These are phyloP conservation scores for Intellagama lesueurii DNA, from an alignment of 2,797 vertebrate species.

Conservation along the genomic window DNA sequence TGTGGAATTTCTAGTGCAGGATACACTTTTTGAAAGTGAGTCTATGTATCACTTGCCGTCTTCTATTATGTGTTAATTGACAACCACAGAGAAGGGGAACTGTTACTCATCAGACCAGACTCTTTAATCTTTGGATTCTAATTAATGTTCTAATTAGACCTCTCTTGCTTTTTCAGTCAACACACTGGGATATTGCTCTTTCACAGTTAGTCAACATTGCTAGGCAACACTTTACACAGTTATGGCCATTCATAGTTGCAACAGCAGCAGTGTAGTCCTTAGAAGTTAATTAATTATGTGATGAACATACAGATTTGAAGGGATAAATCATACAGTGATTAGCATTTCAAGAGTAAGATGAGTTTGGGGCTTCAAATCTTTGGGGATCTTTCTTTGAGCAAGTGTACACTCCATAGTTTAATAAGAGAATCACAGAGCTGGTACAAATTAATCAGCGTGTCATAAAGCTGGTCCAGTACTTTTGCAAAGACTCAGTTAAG, in stretches of 20 bases:
- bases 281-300: not conserved
- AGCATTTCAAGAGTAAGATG: not conserved
- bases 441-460: no score
- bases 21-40: not conserved
- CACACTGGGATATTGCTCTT: conserved; percentile 12
- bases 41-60: not conserved
- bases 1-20: not conserved
- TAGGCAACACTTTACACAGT: conserved; percentile 13
- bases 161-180: conserved; percentile 11
- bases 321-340: not conserved
- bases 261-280: not conserved
- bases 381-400: not conserved
- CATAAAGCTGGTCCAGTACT: no score
- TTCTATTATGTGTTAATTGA: not conserved
- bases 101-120: conserved; percentile 12
- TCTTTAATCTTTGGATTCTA: conserved; percentile 25
- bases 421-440: not conserved
- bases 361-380: not conserved
- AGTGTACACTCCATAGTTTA: not conserved
- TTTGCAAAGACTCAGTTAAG: no score
- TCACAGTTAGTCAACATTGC: conserved; percentile 7
- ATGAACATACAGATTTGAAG: not conserved
- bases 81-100: not conserved
- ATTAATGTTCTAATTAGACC: conserved; percentile 34
- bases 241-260: not conserved